These are phyloP conservation scores for Scyliorhinus canicula DNA, from an alignment of 2,797 vertebrate species.

Conservation along the genomic window DNA sequence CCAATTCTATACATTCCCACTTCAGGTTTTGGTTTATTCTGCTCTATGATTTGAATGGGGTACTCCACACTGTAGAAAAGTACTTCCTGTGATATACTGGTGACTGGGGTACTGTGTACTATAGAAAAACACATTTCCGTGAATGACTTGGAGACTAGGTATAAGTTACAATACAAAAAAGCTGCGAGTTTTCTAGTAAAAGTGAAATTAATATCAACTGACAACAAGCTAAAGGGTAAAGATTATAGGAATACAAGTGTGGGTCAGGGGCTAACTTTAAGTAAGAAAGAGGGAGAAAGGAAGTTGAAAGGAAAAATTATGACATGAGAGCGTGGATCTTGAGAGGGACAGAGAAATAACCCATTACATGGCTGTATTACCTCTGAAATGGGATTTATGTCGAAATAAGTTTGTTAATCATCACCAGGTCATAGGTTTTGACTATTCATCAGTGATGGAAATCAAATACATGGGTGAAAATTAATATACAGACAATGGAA, in stretches of 20 bases:
- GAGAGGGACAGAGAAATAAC: neutral
- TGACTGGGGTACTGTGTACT: no score
- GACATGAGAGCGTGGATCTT: neutral
- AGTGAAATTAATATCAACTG: neutral
- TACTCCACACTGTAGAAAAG: no score
- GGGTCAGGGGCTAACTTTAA: neutral
- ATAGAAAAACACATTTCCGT: neutral
- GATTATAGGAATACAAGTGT: neutral
- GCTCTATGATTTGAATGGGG: neutral
- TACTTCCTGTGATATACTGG: no score
- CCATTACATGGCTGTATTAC: neutral
- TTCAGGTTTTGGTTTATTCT: neutral
- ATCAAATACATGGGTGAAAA: neutral
- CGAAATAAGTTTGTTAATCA: neutral
- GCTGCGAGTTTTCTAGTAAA: neutral
- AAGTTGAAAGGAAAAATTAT: neutral
- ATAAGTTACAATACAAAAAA: neutral
- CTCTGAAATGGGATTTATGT: neutral
- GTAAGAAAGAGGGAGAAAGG: no score
- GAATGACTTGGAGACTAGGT: neutral
- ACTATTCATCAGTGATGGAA: neutral
- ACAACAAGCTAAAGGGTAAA: neutral
- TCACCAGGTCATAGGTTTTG: neutral
- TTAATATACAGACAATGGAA: neutral
- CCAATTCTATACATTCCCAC: neutral